Conservation (phyloP, 2,888 invertebrate genomes). For the Diadromus collaris region DNA sequence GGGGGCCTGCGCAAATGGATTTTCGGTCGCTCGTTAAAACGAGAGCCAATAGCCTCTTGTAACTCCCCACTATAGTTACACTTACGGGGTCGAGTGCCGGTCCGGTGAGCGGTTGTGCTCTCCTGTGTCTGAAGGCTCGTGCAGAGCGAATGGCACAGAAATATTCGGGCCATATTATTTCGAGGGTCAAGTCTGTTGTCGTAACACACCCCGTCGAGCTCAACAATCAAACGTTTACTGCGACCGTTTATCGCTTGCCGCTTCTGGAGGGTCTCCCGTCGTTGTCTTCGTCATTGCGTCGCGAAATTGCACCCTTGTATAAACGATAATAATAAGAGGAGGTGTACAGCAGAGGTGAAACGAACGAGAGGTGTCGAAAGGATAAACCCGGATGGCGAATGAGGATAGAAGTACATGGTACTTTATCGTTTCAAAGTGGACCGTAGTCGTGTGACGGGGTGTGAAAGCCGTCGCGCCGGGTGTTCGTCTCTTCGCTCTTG, state of each 20-base stretch:
- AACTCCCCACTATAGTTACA: conserved; percentile 21
- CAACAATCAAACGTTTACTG: conserved; percentile 68
- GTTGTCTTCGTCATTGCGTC: conserved; percentile 44
- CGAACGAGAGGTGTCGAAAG: conserved; percentile 43
- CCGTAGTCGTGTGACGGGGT: conserved; percentile 42
- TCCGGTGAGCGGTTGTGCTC: not conserved
- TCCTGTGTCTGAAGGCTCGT: conserved; percentile 13
- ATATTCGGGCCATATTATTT: conserved; percentile 44
- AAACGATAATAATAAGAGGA: conserved; percentile 59
- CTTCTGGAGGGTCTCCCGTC: conserved; percentile 42
- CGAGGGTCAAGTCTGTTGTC: conserved; percentile 48
- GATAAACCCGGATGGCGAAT: conserved; percentile 5
- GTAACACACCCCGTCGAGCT: conserved; percentile 58
- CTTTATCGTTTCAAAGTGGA: conserved; percentile 53
- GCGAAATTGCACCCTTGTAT: conserved; percentile 42
- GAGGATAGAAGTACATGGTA: conserved; percentile 32
- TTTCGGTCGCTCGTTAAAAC: conserved; percentile 33
- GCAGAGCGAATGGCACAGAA: not conserved
- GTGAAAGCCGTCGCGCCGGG: conserved; percentile 61
- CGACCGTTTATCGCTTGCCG: conserved; percentile 65
- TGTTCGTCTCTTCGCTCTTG: conserved; percentile 48
- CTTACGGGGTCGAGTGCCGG: not conserved
- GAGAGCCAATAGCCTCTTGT: conserved; percentile 30
- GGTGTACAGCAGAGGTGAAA: conserved; percentile 39
- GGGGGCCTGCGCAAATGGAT: conserved; percentile 6